Conservation (phyloP, 2,113 vertebrate genomes). For the Myotis davidii region DNA sequence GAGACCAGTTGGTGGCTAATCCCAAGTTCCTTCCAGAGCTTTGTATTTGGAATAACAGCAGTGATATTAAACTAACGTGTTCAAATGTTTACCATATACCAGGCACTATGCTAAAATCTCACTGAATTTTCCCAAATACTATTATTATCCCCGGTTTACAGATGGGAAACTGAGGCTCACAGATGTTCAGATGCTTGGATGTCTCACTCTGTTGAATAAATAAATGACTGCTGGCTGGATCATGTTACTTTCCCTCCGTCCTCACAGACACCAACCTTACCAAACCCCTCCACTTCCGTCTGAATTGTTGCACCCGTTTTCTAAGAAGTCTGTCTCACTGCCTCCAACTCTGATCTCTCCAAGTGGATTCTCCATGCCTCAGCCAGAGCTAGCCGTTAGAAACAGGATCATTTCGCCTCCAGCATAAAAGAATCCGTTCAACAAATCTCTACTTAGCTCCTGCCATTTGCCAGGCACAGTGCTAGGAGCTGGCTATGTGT, state of each 20-base stretch:
- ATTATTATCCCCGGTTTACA: background rate
- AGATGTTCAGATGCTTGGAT: background rate
- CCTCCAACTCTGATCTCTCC: slow-evolving; percentile 15
- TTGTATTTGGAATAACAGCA: background rate
- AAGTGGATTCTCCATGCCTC: background rate
- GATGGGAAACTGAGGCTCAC: background rate
- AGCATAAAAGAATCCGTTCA: background rate
- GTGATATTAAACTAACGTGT: background rate
- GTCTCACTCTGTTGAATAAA: background rate
- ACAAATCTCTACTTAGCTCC: background rate
- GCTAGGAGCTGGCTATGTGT: too few species aligned
- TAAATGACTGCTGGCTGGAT: background rate
- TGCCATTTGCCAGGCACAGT: background rate
- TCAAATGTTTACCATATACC: background rate
- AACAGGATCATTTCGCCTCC: background rate
- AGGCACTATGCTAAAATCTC: background rate
- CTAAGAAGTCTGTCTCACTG: background rate
- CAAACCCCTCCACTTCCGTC: background rate
- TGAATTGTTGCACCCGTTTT: background rate
- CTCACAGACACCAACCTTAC: background rate
- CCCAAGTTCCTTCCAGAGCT: background rate
- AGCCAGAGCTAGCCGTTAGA: background rate
- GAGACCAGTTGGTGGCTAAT: background rate
- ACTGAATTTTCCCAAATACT: background rate
- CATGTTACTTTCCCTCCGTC: background rate